Evolutionary conservation across 2,113 vertebrate genomes (phyloP).

Genomic region (Aphelocoma coerulescens): DNA sequence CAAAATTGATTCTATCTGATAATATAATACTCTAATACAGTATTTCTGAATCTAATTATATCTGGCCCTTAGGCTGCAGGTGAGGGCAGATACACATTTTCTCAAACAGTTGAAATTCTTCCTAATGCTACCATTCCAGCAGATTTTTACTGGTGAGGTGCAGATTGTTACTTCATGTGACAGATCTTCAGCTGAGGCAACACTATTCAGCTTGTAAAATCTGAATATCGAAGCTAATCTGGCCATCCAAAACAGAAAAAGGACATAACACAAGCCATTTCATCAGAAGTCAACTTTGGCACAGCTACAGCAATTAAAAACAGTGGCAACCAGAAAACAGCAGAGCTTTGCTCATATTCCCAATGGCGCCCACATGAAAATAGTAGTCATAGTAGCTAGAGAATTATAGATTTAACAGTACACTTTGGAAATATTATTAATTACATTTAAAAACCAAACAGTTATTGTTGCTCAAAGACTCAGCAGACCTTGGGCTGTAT

Average conservation of each 20-base stretch:
- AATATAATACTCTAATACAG: not conserved
- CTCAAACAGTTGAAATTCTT: fast-evolving
- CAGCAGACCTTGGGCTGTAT: not conserved
- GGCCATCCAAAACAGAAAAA: not conserved
- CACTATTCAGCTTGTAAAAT: not conserved
- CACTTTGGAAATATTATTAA: not conserved
- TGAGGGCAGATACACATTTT: not conserved
- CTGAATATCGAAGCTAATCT: not conserved
- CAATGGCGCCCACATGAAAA: not conserved
- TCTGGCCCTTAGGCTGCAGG: not conserved
- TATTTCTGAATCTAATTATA: not conserved
- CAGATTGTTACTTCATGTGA: not conserved
- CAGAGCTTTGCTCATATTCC: not conserved
- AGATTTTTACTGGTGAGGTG: not conserved
- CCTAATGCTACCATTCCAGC: not conserved
- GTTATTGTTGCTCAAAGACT: not conserved
- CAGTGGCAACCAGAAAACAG: not conserved
- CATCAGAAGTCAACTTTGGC: not conserved
- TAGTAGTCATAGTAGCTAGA: not conserved
- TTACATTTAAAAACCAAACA: not conserved
- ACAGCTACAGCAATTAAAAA: not conserved
- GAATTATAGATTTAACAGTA: not conserved
- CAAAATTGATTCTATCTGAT: not conserved
- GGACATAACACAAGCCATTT: not conserved
- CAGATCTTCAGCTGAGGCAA: not conserved